A percentile compares a stretch with the other conserved stretches of the same genome.
phyloP scores from a whole-genome alignment of 2,113 vertebrate species.

The Semicossyphus pulcher region DNA sequence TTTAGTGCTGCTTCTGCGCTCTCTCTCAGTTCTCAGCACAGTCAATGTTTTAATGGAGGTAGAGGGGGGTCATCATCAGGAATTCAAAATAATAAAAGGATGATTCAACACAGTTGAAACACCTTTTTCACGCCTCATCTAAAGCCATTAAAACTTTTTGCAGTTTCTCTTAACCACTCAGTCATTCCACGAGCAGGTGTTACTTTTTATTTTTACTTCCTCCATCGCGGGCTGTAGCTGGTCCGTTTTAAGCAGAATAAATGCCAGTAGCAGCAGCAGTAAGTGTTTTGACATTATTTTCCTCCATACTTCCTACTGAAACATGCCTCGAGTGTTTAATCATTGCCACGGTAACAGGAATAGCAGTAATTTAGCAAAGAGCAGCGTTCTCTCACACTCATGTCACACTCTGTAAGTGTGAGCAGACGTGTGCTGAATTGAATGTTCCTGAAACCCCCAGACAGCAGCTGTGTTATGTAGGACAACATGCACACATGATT shows the following conservation, averaged over 20 bases:
- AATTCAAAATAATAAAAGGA: not conserved
- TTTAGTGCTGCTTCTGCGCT: no score
- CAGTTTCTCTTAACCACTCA: not conserved
- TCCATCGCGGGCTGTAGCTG: not conserved
- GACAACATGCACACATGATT: constrained; percentile 10
- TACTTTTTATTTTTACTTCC: not conserved
- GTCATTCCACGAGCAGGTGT: not conserved
- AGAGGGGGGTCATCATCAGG: no score
- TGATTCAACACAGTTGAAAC: no score
- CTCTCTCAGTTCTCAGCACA: not conserved
- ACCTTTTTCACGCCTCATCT: no score
- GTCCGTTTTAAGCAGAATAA: constrained; percentile 15
- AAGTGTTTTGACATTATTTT: constrained; percentile 52
- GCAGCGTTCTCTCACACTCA: constrained; percentile 47
- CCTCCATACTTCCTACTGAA: constrained; percentile 2
- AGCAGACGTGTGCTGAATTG: constrained; percentile 44
- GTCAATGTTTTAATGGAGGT: not conserved
- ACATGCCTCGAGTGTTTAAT: constrained; percentile 50
- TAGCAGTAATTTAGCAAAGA: constrained; percentile 57
- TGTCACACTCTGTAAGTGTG: constrained; percentile 52
- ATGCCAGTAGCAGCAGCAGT: constrained; percentile 23
- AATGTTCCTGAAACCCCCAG: constrained; percentile 49
- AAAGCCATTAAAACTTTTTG: not conserved
- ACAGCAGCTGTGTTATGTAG: constrained; percentile 34
- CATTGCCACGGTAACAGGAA: constrained; percentile 59